A percentile compares a stretch with the other conserved stretches of the same genome.
phyloP scores from a whole-genome alignment of 2,113 vertebrate genomes.

The Cromileptes altivelis region DNA sequence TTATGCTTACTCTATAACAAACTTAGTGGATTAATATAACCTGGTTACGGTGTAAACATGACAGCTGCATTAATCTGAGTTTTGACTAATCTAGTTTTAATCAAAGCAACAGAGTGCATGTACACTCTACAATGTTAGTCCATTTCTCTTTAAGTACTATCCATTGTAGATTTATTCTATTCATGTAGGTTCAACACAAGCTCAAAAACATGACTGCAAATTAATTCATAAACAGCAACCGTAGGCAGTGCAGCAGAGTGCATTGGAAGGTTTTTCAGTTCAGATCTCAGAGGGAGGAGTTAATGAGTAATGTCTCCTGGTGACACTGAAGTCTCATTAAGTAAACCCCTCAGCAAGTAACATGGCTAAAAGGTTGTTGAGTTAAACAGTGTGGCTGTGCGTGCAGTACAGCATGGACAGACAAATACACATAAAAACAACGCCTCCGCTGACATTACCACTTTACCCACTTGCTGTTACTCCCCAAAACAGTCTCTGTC shows the following conservation, averaged over 20 bases:
- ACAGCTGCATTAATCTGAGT: not conserved
- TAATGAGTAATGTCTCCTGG: not conserved
- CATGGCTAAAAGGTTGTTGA: not conserved
- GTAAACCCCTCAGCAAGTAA: not conserved
- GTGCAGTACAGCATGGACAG: not conserved
- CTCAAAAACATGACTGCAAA: not conserved
- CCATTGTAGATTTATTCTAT: not conserved
- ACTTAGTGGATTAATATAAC: not conserved
- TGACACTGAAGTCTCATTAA: not conserved
- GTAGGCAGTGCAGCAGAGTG: not conserved
- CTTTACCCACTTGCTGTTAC: not conserved
- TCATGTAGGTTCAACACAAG: not conserved
- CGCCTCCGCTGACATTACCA: not conserved
- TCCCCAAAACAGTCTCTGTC: not conserved
- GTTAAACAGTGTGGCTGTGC: not conserved
- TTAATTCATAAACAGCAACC: not conserved
- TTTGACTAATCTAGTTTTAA: conserved; percentile 8
- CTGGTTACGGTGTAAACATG: conserved; percentile 2
- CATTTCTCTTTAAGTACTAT: not conserved
- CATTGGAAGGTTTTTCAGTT: not conserved
- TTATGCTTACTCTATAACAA: conserved; percentile 12
- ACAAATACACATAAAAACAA: not conserved
- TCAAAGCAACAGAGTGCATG: not conserved
- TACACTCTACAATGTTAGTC: not conserved
- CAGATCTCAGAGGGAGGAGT: not conserved